Percentiles rank a stretch among this genome's conserved stretches.
Conservation (phyloP, 2,888 invertebrate genomes). For the Cosmopolites sordidus region DNA sequence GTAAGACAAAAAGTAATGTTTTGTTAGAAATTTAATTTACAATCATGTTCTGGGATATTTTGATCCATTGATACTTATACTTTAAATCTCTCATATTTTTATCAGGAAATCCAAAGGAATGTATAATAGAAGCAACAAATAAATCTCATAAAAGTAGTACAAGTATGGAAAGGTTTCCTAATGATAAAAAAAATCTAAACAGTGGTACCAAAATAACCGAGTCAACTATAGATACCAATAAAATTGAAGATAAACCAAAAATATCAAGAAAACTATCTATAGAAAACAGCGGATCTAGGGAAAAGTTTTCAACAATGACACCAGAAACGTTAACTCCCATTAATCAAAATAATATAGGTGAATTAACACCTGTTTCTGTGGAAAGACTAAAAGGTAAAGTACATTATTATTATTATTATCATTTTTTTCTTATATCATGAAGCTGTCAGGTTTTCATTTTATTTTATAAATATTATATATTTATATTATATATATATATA, state of each 20-base stretch:
- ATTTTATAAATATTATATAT: too few relatives aligned
- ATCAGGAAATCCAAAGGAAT: too few relatives aligned
- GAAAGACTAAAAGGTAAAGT: conserved; percentile 33
- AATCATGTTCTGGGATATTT: too few relatives aligned
- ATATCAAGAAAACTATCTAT: conserved; percentile 37
- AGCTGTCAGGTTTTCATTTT: too few relatives aligned
- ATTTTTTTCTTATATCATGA: too few relatives aligned
- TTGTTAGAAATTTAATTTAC: too few relatives aligned
- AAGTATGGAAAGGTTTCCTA: not conserved
- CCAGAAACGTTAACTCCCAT: conserved; percentile 50
- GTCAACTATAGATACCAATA: not conserved
- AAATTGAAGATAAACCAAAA: not conserved
- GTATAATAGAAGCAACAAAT: too few relatives aligned
- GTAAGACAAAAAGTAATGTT: too few relatives aligned
- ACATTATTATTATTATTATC: not conserved
- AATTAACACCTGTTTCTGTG: conserved; percentile 50
- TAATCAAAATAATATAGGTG: conserved; percentile 47
- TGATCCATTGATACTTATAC: too few relatives aligned
- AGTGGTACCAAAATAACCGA: not conserved
- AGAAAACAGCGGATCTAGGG: conserved; percentile 43
- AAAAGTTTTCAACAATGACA: conserved; percentile 36
- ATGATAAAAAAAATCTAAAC: not conserved
- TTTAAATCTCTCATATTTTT: too few relatives aligned
- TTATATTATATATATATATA: too few relatives aligned
- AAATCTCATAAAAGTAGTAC: too few relatives aligned